These are phyloP conservation scores for Akabosia matsudoensis DNA, from an alignment of 1,140 invertebrate genomes.

Conservation along the genomic window DNA sequence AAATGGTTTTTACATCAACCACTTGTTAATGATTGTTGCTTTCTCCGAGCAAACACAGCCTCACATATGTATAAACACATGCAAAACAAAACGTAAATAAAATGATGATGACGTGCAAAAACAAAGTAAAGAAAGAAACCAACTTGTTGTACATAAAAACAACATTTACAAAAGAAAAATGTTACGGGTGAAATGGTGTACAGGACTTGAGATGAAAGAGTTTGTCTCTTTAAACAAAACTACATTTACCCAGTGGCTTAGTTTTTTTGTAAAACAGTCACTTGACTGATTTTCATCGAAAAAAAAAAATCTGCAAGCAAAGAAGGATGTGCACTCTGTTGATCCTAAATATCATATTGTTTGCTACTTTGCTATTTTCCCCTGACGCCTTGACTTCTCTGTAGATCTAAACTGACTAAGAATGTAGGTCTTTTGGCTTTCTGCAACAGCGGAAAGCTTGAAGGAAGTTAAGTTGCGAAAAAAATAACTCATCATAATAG, in stretches of 20 bases:
- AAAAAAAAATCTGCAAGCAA: not conserved
- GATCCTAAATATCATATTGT: not conserved
- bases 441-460: too few relatives aligned
- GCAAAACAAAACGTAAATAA: not conserved
- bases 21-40: too few relatives aligned
- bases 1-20: too few relatives aligned
- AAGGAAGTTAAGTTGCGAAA: too few relatives aligned
- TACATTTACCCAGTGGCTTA: constrained; percentile 20
- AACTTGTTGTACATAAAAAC: constrained; percentile 23
- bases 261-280: not conserved
- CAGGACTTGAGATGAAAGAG: not conserved
- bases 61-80: not conserved
- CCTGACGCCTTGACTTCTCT: not conserved
- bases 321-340: not conserved
- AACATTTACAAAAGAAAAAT: not conserved
- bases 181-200: not conserved
- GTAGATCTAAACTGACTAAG: not conserved
- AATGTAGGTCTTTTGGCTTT: not conserved
- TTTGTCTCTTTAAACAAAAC: not conserved
- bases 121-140: not conserved
- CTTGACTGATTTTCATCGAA: constrained; percentile 3
- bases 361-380: not conserved
- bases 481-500: not conserved
- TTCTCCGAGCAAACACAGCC: too few relatives aligned
- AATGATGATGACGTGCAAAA: constrained; percentile 10